Base-by-base conservation (phyloP, 2,888 invertebrate species). In the Seira sanloemensis region DNA sequence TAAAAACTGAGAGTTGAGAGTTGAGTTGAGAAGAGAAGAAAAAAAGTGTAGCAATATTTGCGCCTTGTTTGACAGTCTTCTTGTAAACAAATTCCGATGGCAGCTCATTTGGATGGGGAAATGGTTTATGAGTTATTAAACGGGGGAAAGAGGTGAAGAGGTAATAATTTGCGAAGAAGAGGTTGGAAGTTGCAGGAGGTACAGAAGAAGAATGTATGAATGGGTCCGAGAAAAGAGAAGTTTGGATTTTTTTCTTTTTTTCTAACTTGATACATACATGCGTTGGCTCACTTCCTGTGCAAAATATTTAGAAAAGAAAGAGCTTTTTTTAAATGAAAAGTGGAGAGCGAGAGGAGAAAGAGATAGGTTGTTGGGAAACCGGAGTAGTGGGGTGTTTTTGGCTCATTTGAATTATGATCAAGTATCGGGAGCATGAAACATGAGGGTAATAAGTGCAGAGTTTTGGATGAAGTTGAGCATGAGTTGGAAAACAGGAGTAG, bases 131-230 rank as follows among this genome's bases (percentile, higher is more conserved):
- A 58, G 58, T 58, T 58, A 58, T 58, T 58, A 58, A 58, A 58
- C 7, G 18, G n/a, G n/a, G 18, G n/a, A n/a, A 58, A 18, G 18
- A 58, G n/a, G n/a, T 16, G 4, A 58, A 58, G 58, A n/a, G 58
- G 58, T 18, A 58, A 58, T 58, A 58, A 58, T 58, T 58, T 58
- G 37, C 37, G n/a, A n/a, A n/a, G n/a, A n/a, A n/a, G n/a, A n/a
- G n/a, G n/a, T n/a, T n/a, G n/a, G n/a, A n/a, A n/a, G n/a, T n/a
- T n/a, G n/a, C n/a, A n/a, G n/a, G n/a, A n/a, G n/a, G n/a, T n/a
- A n/a, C n/a, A n/a, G n/a, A n/a, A n/a, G n/a, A n/a, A n/a, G n/a
- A n/a, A n/a, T n/a, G n/a, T n/a, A n/a, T n/a, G n/a, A 37, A 37
- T 37, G 37, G 7, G 5, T 37, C 37, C 5, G 5, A 37, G 37